Evolutionary conservation across 2,888 invertebrate species (phyloP).

Genomic region (Scaptodrosophila latifasciaeformis): DNA sequence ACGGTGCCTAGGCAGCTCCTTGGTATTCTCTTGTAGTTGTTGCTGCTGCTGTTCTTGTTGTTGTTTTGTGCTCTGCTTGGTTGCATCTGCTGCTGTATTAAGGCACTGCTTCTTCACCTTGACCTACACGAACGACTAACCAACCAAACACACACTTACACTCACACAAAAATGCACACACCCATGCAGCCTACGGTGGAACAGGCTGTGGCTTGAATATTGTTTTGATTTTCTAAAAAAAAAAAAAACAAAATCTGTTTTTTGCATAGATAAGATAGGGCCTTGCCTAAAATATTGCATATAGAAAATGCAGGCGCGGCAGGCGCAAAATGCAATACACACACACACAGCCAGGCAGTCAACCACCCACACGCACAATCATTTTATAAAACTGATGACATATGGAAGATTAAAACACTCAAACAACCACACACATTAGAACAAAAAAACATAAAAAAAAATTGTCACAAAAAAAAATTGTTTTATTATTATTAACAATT

Average conservation of each 20-base stretch:
- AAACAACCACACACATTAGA: not conserved
- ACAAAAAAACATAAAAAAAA: not conserved
- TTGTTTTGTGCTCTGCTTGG: too few relatives aligned
- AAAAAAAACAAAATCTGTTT: not conserved
- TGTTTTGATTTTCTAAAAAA: not conserved
- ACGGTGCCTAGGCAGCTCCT: slow-evolving; percentile 39
- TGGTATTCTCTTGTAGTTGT: slow-evolving; percentile 8
- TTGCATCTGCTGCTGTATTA: slow-evolving; percentile 6
- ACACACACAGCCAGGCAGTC: not conserved
- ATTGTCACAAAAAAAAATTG: not conserved
- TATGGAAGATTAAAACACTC: too few relatives aligned
- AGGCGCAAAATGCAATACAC: not conserved
- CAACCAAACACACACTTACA: slow-evolving; percentile 16
- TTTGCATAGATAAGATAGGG: not conserved
- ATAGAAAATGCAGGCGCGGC: not conserved
- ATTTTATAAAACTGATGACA: too few relatives aligned
- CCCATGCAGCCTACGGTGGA: not conserved
- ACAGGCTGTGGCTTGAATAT: too few relatives aligned
- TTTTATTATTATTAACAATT: not conserved
- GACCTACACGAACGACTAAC: slow-evolving; percentile 59
- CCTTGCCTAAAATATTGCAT: not conserved
- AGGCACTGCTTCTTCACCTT: slow-evolving; percentile 46
- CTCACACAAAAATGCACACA: not conserved
- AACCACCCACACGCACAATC: too few relatives aligned
- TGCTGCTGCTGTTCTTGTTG: slow-evolving; percentile 1